Base-by-base conservation (phyloP, 2,113 vertebrate species). In the Microtus montanus region DNA sequence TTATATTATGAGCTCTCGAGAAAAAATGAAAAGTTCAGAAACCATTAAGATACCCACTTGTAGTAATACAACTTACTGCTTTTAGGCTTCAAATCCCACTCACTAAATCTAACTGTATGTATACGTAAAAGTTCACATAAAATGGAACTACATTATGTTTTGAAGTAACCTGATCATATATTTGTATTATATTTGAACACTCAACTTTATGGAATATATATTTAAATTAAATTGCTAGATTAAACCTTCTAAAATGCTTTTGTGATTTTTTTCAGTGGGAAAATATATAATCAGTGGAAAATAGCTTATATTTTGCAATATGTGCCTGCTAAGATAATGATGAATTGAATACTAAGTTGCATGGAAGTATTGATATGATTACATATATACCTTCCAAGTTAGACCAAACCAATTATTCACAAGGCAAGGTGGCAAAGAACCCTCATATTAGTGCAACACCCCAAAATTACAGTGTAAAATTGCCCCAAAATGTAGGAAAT, bases 161-260 rank as follows among this genome's bases (percentile, higher is more conserved):
- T 63, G 70, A 93, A 89, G 22, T 24, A 89, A 66, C 6, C 58
- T 22, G 24, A 30, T 66, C 6, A 66, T 17, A 44, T 83, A 89
- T 49, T 86, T 78, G 35, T 33, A 87, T 78, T 68, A 90, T 70
- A 90, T 66, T 85, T 93, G 66, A 94, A 89, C 22, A 78, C 52
- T 73, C 89, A 22, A n/a, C 73, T 83, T 13, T 64, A n/a, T 54
- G 8, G 0, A 47, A 47, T 70, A 47, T n/a, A 77, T 73, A 54
- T 75, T 77, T 28, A 87, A 77, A 83, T 41, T 38, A 68, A 41
- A 79, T 44, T 64, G 35, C 38, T 64, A 78, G 9, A 73, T 54
- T 4, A 78, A 88, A 35, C 13, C 7, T 71, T 52, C 33, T 38
- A 63, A 84, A 77, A 93, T 49, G 12, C 11, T 41, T 77, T 64